phyloP scores from a whole-genome alignment of 2,888 invertebrate species.

The Muschampia plurimacula region DNA sequence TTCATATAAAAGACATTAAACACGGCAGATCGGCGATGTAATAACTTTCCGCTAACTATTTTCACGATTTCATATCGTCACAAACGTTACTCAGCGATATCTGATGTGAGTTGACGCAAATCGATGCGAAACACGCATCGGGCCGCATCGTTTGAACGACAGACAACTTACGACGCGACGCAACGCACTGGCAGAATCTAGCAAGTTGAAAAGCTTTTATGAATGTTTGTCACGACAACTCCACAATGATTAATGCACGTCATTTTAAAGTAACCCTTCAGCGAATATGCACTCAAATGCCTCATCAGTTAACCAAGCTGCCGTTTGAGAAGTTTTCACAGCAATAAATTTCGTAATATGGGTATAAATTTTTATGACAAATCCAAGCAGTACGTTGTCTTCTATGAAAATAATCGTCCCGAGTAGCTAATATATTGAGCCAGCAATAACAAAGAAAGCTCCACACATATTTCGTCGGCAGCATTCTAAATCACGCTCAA shows the following conservation, averaged over 20 bases:
- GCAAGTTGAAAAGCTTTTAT: slow-evolving; percentile 18
- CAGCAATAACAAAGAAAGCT: slow-evolving; percentile 19
- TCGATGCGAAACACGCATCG: slow-evolving; percentile 20
- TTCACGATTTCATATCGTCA: slow-evolving; percentile 33
- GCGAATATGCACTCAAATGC: not conserved
- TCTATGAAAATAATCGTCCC: slow-evolving; percentile 22
- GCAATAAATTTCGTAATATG: slow-evolving; percentile 24
- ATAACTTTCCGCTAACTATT: slow-evolving; percentile 31
- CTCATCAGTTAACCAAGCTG: slow-evolving; percentile 9
- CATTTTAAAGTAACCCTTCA: slow-evolving; percentile 10
- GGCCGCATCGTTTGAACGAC: slow-evolving; percentile 2
- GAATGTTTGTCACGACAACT: slow-evolving; percentile 33
- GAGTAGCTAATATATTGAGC: slow-evolving; percentile 24
- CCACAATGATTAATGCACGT: not conserved
- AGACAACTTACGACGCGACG: slow-evolving; percentile 21
- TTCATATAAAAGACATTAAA: slow-evolving; percentile 31
- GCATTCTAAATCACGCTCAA: slow-evolving; percentile 35
- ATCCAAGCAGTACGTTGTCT: slow-evolving; percentile 24
- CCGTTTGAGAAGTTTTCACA: slow-evolving; percentile 2
- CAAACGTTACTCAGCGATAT: slow-evolving; percentile 27
- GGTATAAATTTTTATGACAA: slow-evolving; percentile 34
- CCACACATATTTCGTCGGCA: slow-evolving; percentile 12
- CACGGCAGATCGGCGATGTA: slow-evolving; percentile 8
- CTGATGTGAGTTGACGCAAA: slow-evolving; percentile 16
- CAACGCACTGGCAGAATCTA: slow-evolving; percentile 9